Conservation (phyloP, 2,888 invertebrate genomes). For the Meteorus cinctellus region DNA sequence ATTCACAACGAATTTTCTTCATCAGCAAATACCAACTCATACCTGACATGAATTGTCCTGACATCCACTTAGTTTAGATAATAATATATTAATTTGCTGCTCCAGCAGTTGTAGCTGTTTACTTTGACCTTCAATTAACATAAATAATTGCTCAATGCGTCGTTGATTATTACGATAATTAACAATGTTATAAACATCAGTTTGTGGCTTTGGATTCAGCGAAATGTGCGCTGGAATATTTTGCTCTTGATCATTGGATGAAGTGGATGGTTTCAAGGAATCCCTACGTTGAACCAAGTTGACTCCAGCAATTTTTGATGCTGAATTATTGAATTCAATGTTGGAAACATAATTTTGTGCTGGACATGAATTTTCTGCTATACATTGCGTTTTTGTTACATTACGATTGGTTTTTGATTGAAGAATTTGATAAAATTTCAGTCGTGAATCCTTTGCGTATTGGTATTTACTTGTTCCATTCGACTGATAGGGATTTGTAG, state of each 20-base stretch:
- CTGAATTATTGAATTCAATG: too few relatives aligned
- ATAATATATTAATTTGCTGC: constrained; percentile 78
- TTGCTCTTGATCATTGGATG: not conserved
- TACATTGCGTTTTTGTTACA: not conserved
- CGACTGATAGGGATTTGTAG: not conserved
- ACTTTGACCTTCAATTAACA: constrained; percentile 81
- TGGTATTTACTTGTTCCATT: not conserved
- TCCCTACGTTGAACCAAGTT: not conserved
- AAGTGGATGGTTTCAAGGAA: not conserved
- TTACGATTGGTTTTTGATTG: not conserved
- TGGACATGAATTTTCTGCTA: not conserved
- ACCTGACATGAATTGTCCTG: constrained; percentile 43
- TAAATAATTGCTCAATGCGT: constrained; percentile 75
- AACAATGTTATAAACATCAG: constrained; percentile 44
- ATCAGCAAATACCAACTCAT: constrained; percentile 37
- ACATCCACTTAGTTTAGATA: constrained; percentile 66
- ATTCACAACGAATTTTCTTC: not conserved
- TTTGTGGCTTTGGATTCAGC: constrained; percentile 27
- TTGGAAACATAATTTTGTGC: not conserved
- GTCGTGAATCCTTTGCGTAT: constrained; percentile 30
- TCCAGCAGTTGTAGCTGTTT: constrained; percentile 80
- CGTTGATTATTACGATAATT: constrained; percentile 56
- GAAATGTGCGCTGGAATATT: not conserved
- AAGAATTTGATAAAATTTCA: constrained; percentile 39
- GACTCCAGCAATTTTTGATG: too few relatives aligned